Conservation (phyloP, 1,140 invertebrate species). For the Mercenaria mercenaria region DNA sequence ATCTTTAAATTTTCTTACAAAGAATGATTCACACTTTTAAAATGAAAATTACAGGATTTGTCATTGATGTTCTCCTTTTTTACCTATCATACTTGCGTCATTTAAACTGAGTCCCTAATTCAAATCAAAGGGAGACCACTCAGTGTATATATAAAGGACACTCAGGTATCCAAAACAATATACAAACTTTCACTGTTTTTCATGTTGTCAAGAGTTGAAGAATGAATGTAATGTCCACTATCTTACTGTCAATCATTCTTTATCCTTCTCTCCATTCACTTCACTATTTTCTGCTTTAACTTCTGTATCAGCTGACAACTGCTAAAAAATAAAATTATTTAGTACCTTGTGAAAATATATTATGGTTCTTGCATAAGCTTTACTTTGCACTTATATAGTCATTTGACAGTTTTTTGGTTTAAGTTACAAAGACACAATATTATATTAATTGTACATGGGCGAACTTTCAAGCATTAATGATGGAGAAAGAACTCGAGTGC, state of each 20-base stretch:
- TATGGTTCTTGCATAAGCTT: not conserved
- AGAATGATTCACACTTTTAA: too few species aligned
- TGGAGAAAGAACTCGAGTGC: not conserved
- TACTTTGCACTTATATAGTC: not conserved
- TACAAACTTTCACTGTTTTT: not conserved
- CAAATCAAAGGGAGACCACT: too few species aligned
- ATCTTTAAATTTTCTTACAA: too few species aligned
- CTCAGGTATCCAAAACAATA: not conserved
- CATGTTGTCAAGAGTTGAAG: not conserved
- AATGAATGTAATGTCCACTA: not conserved
- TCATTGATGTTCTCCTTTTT: too few species aligned
- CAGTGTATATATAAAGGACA: not conserved
- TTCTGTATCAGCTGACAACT: not conserved
- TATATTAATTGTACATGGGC: too few species aligned
- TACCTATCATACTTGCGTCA: too few species aligned
- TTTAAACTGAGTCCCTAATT: too few species aligned
- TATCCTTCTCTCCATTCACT: conserved; percentile 29
- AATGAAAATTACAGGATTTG: too few species aligned
- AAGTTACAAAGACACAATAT: too few species aligned
- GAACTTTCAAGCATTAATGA: too few species aligned
- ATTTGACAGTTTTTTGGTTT: not conserved
- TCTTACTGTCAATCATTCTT: conserved; percentile 13
- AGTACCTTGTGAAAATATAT: not conserved
- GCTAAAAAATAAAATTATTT: not conserved
- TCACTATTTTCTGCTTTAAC: not conserved